Evolutionary conservation across 2,113 vertebrate species (phyloP).

Genomic region (Saccopteryx bilineata): DNA sequence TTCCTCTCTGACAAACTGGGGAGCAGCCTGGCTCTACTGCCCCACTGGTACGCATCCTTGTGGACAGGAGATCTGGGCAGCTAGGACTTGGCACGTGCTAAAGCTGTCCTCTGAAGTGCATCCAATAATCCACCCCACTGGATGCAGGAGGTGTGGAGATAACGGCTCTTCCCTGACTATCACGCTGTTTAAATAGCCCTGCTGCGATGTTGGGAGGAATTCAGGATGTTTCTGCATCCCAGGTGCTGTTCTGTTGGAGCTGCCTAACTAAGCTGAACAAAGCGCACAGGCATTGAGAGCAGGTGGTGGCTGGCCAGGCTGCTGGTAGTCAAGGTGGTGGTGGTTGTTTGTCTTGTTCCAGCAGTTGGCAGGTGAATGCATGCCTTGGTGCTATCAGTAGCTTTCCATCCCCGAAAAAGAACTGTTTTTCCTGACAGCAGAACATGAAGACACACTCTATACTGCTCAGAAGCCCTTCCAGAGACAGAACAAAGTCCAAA

Average conservation of each 20-base stretch:
- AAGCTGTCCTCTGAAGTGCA: constrained; percentile 49
- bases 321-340: constrained; percentile 45
- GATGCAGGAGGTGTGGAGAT: constrained; percentile 61
- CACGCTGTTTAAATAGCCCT: constrained; percentile 64
- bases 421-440: constrained; percentile 59
- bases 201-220: constrained; percentile 52
- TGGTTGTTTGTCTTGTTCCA: constrained; percentile 68
- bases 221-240: constrained; percentile 74
- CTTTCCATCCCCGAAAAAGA: constrained; percentile 49
- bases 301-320: constrained; percentile 74
- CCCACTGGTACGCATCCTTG: accelerated
- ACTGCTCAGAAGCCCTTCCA: constrained; percentile 1
- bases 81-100: neutral
- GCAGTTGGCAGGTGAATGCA: constrained; percentile 62
- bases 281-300: constrained; percentile 4
- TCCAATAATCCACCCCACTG: constrained; percentile 54
- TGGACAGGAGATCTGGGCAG: neutral
- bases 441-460: neutral
- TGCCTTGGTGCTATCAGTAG: constrained; percentile 20
- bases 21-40: neutral
- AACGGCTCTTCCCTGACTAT: constrained; percentile 73
- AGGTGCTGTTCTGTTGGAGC: constrained; percentile 65
- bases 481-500: neutral
- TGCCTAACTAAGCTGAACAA: constrained; percentile 58
- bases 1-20: neutral